phyloP scores from a whole-genome alignment of 1,140 invertebrate genomes.

The Drosophila pectinifera region DNA sequence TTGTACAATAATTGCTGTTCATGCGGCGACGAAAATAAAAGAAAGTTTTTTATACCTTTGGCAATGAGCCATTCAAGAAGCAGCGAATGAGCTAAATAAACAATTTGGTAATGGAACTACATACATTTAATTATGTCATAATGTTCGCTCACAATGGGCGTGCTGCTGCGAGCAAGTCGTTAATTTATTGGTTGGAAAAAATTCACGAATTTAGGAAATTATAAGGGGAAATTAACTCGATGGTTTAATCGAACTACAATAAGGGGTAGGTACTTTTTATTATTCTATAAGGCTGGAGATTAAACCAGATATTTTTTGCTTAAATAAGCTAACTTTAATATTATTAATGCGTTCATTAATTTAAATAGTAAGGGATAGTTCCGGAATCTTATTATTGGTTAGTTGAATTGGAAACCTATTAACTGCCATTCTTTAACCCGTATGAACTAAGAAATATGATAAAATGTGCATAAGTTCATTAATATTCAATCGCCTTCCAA shows the following conservation, averaged over 20 bases:
- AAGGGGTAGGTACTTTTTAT: no score
- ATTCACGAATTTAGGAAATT: not conserved
- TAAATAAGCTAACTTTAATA: no score
- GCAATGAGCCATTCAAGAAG: conserved; percentile 34
- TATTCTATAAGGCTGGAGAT: not conserved
- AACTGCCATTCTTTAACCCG: no score
- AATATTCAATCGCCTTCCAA: not conserved
- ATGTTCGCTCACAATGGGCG: conserved; percentile 35
- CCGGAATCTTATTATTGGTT: no score
- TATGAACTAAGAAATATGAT: not conserved
- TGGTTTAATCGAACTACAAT: conserved; percentile 1
- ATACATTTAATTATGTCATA: conserved; percentile 66
- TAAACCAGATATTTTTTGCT: not conserved
- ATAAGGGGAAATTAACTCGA: not conserved
- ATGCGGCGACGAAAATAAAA: conserved; percentile 66
- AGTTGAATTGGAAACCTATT: not conserved
- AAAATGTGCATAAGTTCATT: not conserved
- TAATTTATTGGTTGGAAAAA: conserved; percentile 2
- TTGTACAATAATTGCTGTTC: conserved; percentile 56
- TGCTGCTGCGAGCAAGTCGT: conserved; percentile 22
- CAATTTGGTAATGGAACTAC: conserved; percentile 48
- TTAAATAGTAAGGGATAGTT: no score
- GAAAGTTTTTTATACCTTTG: conserved; percentile 57
- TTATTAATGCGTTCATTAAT: no score
- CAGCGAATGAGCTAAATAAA: conserved; percentile 40